Percentiles rank a stretch among this genome's conserved stretches.
Conservation (phyloP, 2,113 vertebrate genomes). For the Junco hyemalis region DNA sequence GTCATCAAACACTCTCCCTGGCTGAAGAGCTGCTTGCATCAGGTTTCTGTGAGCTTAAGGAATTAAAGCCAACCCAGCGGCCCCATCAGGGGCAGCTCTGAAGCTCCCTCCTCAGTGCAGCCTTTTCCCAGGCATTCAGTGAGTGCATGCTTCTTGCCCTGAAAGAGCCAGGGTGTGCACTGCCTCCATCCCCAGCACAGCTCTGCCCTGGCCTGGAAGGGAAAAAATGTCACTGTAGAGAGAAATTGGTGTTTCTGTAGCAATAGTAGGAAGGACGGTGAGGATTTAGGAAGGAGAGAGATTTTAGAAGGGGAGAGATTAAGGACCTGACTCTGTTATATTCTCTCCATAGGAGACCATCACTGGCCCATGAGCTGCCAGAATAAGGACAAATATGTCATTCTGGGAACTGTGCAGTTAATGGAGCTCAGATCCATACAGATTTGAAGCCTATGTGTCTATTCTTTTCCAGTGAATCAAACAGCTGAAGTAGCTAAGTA, state of each 20-base stretch:
- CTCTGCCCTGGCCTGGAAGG: not conserved
- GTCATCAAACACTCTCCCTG: not conserved
- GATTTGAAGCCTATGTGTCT: not conserved
- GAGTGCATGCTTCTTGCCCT: not conserved
- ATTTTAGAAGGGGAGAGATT: not conserved
- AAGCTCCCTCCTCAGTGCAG: not conserved
- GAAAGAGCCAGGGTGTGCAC: fast-evolving
- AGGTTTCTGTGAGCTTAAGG: not conserved
- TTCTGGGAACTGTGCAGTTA: not conserved
- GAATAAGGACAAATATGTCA: not conserved
- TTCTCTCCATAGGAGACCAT: not conserved
- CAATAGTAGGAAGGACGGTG: not conserved
- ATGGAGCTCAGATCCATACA: not conserved
- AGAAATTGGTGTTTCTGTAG: not conserved
- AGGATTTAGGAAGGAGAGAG: not conserved
- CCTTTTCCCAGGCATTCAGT: not conserved
- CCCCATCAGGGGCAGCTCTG: not conserved
- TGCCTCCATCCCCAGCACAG: not conserved
- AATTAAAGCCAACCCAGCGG: not conserved
- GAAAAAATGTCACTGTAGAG: not conserved
- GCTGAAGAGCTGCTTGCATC: not conserved
- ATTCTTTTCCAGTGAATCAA: not conserved
- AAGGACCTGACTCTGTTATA: not conserved
- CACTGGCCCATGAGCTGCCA: not conserved
- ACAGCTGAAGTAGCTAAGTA: not conserved